Conservation (phyloP, 2,113 vertebrate species). For the Danionella cerebrum region DNA sequence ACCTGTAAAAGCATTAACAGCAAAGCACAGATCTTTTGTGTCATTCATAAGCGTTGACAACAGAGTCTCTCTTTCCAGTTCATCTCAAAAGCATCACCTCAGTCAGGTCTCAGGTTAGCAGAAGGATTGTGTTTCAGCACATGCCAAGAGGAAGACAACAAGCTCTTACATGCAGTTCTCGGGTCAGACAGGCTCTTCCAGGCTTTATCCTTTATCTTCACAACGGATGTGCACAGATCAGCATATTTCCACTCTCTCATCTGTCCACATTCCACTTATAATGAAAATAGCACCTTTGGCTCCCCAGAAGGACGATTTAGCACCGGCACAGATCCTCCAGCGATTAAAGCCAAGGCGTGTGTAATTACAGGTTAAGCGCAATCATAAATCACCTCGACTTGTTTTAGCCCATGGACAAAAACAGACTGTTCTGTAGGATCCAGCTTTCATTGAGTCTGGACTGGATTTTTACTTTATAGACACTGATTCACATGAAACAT, state of each 20-base stretch:
- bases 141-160: slow-evolving; percentile 33
- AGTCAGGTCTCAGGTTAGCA: slow-evolving; percentile 43
- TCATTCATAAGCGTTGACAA: neutral
- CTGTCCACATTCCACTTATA: slow-evolving; percentile 48
- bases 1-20: neutral
- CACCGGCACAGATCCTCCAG: neutral
- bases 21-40: neutral
- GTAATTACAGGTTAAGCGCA: slow-evolving; percentile 31
- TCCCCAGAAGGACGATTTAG: slow-evolving; percentile 5
- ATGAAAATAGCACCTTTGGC: slow-evolving; percentile 48
- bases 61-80: slow-evolving; percentile 33
- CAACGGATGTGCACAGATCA: slow-evolving; percentile 17
- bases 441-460: slow-evolving; percentile 32
- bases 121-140: slow-evolving; percentile 48
- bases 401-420: neutral
- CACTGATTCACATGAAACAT: slow-evolving; percentile 46
- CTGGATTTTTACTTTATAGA: slow-evolving; percentile 41
- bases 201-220: slow-evolving; percentile 13
- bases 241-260: slow-evolving; percentile 15
- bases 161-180: slow-evolving; percentile 39
- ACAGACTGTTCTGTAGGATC: neutral
- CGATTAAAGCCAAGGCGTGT: neutral
- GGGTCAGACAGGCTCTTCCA: slow-evolving; percentile 16
- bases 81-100: slow-evolving; percentile 19
- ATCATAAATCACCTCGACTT: neutral